Evolutionary conservation across 2,888 invertebrate species (phyloP).

Genomic region (Kuschelorhynchus macadamiae): DNA sequence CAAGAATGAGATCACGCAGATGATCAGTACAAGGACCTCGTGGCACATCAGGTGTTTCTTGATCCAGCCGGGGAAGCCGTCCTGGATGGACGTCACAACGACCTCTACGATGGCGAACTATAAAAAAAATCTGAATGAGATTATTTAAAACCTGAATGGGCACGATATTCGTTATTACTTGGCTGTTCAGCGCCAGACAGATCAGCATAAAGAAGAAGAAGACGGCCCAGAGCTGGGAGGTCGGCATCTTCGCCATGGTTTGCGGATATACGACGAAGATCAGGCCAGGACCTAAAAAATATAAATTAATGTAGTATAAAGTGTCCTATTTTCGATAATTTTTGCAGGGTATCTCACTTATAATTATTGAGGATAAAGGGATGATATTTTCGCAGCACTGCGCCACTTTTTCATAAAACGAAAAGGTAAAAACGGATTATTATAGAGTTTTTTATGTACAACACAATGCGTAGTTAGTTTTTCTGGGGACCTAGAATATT

Average conservation of each 20-base stretch:
- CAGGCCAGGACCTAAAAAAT: slow-evolving; percentile 80
- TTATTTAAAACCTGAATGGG: slow-evolving; percentile 35
- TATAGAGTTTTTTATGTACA: too few relatives aligned
- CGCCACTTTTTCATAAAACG: too few relatives aligned
- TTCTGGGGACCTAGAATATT: too few relatives aligned
- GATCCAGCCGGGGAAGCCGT: slow-evolving; percentile 91
- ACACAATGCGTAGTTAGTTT: too few relatives aligned
- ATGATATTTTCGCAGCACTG: too few relatives aligned
- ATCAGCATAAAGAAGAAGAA: slow-evolving; percentile 93
- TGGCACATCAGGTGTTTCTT: slow-evolving; percentile 86
- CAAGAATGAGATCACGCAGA: slow-evolving; percentile 87
- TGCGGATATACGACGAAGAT: slow-evolving; percentile 94
- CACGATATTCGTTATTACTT: slow-evolving; percentile 71
- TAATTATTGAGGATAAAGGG: too few relatives aligned
- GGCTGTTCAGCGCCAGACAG: slow-evolving; percentile 89
- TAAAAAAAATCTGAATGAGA: slow-evolving; percentile 66
- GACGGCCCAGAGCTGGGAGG: slow-evolving; percentile 90
- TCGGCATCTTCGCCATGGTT: slow-evolving; percentile 94
- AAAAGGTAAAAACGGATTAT: too few relatives aligned
- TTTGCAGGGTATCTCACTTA: too few relatives aligned
- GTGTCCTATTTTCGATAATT: too few relatives aligned
- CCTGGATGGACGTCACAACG: slow-evolving; percentile 93
- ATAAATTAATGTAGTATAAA: slow-evolving; percentile 2
- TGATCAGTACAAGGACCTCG: slow-evolving; percentile 86
- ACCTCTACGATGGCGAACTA: slow-evolving; percentile 96